Evolutionary conservation across 2,113 vertebrate species (phyloP).

Genomic region (Fulica atra): DNA sequence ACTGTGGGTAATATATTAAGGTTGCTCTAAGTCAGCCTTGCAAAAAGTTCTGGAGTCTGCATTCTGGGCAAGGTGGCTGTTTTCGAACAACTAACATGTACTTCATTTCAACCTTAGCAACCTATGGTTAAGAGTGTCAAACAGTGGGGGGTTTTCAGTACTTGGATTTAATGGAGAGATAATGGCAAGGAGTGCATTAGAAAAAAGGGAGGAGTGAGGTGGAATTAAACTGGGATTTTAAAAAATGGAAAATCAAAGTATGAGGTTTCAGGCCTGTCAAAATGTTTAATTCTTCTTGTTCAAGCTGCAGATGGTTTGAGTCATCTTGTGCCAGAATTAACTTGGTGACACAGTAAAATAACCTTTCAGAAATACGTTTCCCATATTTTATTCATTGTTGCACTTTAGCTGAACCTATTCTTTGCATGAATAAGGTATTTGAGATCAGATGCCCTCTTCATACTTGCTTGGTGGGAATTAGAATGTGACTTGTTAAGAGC

Average conservation of each 20-base stretch:
- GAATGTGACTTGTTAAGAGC: conserved; percentile 60
- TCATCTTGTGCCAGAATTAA: conserved; percentile 75
- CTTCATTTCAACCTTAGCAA: conserved; percentile 21
- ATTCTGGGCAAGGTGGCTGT: conserved; percentile 24
- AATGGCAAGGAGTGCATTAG: conserved; percentile 1
- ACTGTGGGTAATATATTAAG: conserved; percentile 51
- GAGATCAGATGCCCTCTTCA: conserved; percentile 58
- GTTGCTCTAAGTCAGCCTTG: conserved; percentile 51
- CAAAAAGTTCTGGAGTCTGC: conserved; percentile 28
- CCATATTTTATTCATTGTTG: conserved; percentile 76
- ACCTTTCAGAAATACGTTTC: conserved; percentile 72
- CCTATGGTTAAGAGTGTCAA: conserved; percentile 24
- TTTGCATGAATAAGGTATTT: conserved; percentile 73
- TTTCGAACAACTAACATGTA: background rate
- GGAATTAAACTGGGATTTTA: conserved; percentile 53
- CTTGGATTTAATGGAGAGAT: conserved; percentile 41
- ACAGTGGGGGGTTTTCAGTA: background rate
- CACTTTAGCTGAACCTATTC: conserved; percentile 73
- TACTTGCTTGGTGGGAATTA: conserved; percentile 57
- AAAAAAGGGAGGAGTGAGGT: conserved; percentile 10
- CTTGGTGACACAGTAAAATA: conserved; percentile 72
- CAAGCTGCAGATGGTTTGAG: conserved; percentile 73
- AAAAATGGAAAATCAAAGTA: conserved; percentile 66
- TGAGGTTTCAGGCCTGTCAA: conserved; percentile 71
- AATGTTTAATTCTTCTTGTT: conserved; percentile 72